Conservation (phyloP, 2,113 vertebrate genomes). For the Panthera leo region DNA sequence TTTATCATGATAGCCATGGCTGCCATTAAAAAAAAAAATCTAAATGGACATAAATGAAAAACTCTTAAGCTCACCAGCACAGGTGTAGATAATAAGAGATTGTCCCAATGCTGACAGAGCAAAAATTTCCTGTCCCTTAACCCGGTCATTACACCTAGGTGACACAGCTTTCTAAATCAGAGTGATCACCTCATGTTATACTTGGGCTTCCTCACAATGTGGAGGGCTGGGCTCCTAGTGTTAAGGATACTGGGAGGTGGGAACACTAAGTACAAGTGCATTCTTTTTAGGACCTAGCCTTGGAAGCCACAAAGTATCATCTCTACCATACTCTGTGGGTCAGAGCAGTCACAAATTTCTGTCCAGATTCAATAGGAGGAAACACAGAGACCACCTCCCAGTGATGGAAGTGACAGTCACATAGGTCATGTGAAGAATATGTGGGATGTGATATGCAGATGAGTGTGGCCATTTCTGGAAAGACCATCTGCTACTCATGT, state of each 20-base stretch:
- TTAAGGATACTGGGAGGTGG: background rate
- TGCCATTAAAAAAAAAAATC: background rate
- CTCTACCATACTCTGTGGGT: background rate
- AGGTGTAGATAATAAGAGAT: background rate
- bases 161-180: background rate
- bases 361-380: background rate
- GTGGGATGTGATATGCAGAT: background rate
- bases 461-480: background rate
- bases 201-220: background rate
- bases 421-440: background rate
- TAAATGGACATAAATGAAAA: background rate
- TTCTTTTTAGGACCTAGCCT: background rate
- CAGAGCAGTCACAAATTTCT: background rate
- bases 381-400: background rate
- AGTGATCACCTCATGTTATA: background rate
- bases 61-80: background rate
- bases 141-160: background rate
- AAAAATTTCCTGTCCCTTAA: background rate
- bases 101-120: background rate
- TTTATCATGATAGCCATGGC: background rate
- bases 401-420: background rate
- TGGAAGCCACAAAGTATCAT: background rate
- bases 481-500: background rate
- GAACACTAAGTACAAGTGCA: background rate
- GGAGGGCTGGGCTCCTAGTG: background rate